phyloP scores from a whole-genome alignment of 2,888 invertebrate genomes.

The Stenchaetothrips biformis region DNA sequence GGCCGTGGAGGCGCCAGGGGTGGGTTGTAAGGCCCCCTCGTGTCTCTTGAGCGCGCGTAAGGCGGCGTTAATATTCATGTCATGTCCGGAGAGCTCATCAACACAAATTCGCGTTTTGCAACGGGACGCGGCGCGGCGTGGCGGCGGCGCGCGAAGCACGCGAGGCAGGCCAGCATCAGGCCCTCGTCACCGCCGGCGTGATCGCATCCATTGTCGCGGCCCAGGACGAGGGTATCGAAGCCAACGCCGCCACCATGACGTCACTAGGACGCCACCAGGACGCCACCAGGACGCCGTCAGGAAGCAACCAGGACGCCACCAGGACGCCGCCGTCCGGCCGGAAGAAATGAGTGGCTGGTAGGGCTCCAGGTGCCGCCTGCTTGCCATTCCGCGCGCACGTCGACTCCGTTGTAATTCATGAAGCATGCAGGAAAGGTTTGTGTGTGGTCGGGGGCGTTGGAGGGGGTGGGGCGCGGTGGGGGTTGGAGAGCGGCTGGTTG shows the following conservation, averaged over 20 bases:
- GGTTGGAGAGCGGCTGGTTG: not conserved
- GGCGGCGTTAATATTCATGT: not conserved
- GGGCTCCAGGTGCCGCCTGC: not conserved
- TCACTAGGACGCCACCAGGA: too few relatives aligned
- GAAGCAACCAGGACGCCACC: too few relatives aligned
- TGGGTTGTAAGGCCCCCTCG: not conserved
- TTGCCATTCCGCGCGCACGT: not conserved
- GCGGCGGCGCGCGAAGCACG: not conserved
- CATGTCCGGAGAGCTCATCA: not conserved
- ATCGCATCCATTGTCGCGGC: too few relatives aligned
- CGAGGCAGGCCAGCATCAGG: not conserved
- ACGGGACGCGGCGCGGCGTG: not conserved
- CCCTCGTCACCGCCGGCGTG: too few relatives aligned
- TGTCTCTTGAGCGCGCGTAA: not conserved
- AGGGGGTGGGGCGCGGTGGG: not conserved
- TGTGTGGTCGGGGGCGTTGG: slow-evolving; percentile 3
- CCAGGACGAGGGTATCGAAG: too few relatives aligned
- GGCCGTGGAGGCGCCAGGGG: not conserved
- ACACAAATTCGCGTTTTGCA: not conserved
- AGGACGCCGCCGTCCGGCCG: too few relatives aligned
- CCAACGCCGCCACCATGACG: too few relatives aligned
- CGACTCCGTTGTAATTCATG: slow-evolving; percentile 21
- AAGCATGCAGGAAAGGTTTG: slow-evolving; percentile 24
- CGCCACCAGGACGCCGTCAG: too few relatives aligned
- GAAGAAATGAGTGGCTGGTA: too few relatives aligned